Evolutionary conservation across 2,113 vertebrate species (phyloP).

Genomic region (Leiothrix lutea): DNA sequence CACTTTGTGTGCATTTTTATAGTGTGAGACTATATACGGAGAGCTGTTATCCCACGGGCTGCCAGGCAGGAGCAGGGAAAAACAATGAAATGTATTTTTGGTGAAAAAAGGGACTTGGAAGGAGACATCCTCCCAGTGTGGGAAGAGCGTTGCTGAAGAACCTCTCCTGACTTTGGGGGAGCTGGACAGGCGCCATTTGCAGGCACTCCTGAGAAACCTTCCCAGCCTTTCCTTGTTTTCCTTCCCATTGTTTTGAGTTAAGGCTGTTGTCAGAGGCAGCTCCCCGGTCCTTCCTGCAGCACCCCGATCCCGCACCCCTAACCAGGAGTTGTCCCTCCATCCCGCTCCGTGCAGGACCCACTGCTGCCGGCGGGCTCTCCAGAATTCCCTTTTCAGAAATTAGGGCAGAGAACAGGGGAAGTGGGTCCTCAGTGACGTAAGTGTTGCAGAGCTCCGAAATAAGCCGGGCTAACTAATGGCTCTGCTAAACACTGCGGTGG

Average conservation of each 20-base stretch:
- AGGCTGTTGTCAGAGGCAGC: rapidly evolving
- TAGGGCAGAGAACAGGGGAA: not conserved
- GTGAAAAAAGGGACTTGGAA: not conserved
- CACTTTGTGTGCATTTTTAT: not conserved
- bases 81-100: not conserved
- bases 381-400: not conserved
- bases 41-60: not conserved
- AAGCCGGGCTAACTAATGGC: not conserved
- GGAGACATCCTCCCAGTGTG: not conserved
- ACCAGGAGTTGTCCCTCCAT: not conserved
- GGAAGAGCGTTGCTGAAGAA: not conserved
- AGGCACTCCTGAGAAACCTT: not conserved
- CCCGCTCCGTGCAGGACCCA: not conserved
- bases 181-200: not conserved
- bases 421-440: constrained; percentile 3
- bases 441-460: not conserved
- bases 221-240: not conserved
- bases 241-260: not conserved
- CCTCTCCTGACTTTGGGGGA: not conserved
- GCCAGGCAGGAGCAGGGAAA: constrained; percentile 4
- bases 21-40: not conserved
- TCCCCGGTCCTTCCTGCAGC: not conserved
- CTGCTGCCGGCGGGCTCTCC: not conserved
- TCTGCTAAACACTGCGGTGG: not conserved
- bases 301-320: rapidly evolving